Evolutionary conservation across 23 tunicate genomes (phyloP), one percentile per base, ranked within the genome.

Genomic region (Botrylloides violaceus): DNA sequence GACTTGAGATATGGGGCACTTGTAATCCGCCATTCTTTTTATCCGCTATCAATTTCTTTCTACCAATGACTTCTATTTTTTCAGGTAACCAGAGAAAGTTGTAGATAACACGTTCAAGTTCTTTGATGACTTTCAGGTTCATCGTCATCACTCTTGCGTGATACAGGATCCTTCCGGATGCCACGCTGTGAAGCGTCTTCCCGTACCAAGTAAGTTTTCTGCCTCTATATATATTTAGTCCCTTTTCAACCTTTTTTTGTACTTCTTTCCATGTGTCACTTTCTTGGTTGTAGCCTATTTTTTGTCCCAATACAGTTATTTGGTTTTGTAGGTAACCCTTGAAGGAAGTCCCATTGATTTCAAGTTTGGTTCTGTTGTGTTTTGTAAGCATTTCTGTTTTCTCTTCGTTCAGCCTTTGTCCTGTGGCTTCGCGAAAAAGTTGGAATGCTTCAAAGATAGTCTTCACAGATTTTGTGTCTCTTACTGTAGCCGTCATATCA

Each of bases 391-490:
- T 47, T 18, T 47, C 55, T 47, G 78, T 73, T 73, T 73, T 73
- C 4, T 4, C 19, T 55, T 12, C 47, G 23, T 73, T 73, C 22
- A 73, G 49, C 31, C 34, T 73, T 56, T 73, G 78, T 2, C 78
- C 78, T 2, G 66, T 24, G 29, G 32, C 65, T 25, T 3, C 3
- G 32, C 58, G 25, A 20, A 15, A 73, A 3, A 47, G 5, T 2
- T 58, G 4, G 26, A 73, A 23, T 9, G 19, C 24, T 33, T n/a
- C 23, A 3, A 55, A 47, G 3, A 58, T 28, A 30, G 57, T 53
- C 5, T 4, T 2, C 25, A 73, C 33, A 1, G 38, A 57, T 57
- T 57, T 19, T 12, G 5, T 27, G 43, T 73, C 48, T 2, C 30
- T 5, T 18, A 31, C 32, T 18, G 35, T 2, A 31, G 50, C 26